Evolutionary conservation across 2,113 vertebrate species (phyloP).

Genomic region (Edolisoma coerulescens): DNA sequence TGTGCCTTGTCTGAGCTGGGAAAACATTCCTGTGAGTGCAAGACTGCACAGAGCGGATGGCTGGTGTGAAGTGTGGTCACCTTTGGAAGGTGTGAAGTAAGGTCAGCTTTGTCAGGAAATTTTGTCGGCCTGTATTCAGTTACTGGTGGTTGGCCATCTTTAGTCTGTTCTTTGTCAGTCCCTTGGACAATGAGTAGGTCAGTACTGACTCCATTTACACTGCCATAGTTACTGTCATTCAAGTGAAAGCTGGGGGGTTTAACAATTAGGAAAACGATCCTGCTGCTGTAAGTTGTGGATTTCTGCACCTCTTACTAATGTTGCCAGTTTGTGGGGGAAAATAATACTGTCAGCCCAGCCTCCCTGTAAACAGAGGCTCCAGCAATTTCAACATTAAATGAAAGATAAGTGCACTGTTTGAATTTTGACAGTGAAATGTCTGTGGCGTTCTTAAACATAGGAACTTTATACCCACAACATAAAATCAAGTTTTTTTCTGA

Average conservation of each 20-base stretch:
- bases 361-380: neutral
- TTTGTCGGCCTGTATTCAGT: neutral
- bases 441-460: neutral
- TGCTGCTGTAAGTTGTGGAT: neutral
- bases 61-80: too few relatives aligned
- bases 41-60: neutral
- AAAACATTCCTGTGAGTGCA: neutral
- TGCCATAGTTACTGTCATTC: neutral
- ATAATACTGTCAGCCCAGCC: neutral
- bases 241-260: neutral
- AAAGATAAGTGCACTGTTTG: neutral
- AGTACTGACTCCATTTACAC: neutral
- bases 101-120: neutral
- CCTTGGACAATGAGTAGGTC: neutral
- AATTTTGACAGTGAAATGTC: neutral
- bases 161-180: neutral
- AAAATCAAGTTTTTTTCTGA: neutral
- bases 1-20: neutral
- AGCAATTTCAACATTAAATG: neutral
- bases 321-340: neutral
- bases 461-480: neutral
- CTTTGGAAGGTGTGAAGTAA: neutral
- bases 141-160: neutral
- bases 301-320: neutral
- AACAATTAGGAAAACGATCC: rapidly evolving